These are phyloP conservation scores for Chalcosyrphus nemorum DNA, from an alignment of 2,888 invertebrate genomes.

Conservation along the genomic window DNA sequence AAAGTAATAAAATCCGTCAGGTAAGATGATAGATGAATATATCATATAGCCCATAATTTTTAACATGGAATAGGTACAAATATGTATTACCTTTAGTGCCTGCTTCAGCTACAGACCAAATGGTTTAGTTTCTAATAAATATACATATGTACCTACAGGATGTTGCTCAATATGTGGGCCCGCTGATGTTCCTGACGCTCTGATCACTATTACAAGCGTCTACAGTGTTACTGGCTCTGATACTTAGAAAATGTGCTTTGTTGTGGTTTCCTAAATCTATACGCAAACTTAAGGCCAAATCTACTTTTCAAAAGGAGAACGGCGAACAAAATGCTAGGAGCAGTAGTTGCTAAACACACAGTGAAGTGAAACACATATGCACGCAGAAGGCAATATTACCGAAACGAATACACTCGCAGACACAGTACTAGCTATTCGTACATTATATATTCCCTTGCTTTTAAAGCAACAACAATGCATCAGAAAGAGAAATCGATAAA, in stretches of 20 bases:
- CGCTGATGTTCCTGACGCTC: too few species aligned
- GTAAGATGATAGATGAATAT: too few species aligned
- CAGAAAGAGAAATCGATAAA: slow-evolving; percentile 59
- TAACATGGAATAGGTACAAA: too few species aligned
- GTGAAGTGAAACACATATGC: slow-evolving; percentile 32
- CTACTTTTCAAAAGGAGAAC: not conserved
- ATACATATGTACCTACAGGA: too few species aligned
- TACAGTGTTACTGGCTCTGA: too few species aligned
- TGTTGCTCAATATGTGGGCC: too few species aligned
- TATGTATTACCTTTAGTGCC: too few species aligned
- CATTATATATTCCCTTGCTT: slow-evolving; percentile 16
- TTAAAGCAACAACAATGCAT: slow-evolving; percentile 2
- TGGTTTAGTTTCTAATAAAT: too few species aligned
- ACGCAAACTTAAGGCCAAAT: slow-evolving; percentile 6
- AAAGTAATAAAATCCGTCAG: too few species aligned
- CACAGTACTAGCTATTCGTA: slow-evolving; percentile 10
- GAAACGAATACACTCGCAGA: slow-evolving; percentile 31
- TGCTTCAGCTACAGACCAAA: too few species aligned
- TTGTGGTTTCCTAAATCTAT: slow-evolving; percentile 15
- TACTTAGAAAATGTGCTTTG: slow-evolving; percentile 16
- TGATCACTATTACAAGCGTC: not conserved
- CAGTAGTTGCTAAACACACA: slow-evolving; percentile 13
- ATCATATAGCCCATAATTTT: too few species aligned
- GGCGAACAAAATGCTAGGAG: slow-evolving; percentile 13
- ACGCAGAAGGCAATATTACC: slow-evolving; percentile 21